phyloP scores from a whole-genome alignment of 2,113 vertebrate species.

The Gopherus evgoodei region DNA sequence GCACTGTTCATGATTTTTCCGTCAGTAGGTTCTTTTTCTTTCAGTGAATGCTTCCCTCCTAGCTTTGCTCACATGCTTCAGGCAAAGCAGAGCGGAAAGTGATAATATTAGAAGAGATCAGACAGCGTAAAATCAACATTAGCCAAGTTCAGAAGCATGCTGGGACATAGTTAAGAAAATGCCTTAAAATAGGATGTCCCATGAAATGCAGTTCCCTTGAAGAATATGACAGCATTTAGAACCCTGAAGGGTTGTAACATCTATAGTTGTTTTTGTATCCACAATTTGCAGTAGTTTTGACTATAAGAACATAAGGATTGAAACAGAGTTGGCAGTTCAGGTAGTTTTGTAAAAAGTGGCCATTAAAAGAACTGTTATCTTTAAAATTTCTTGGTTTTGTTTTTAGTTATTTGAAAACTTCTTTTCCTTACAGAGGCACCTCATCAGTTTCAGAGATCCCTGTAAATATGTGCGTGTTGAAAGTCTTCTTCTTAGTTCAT shows the following conservation, averaged over 20 bases:
- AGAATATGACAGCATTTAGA: constrained; percentile 12
- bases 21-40: background rate
- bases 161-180: constrained; percentile 47
- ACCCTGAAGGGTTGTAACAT: background rate
- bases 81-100: background rate
- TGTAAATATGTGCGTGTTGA: background rate
- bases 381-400: background rate
- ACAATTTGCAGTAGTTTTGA: background rate
- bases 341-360: background rate
- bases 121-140: background rate
- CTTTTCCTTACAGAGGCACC: background rate
- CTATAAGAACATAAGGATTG: background rate
- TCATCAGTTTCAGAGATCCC: background rate
- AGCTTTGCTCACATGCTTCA: background rate
- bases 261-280: background rate
- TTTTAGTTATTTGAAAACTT: background rate
- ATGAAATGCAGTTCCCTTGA: constrained; percentile 11
- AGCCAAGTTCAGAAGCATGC: background rate
- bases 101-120: background rate
- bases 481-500: background rate
- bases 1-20: background rate
- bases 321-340: constrained; percentile 4
- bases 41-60: background rate
- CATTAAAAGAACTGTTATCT: background rate
- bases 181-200: constrained; percentile 23